These are phyloP conservation scores for Gasterosteus nipponicus DNA, from an alignment of 2,113 vertebrate species.

Conservation along the genomic window DNA sequence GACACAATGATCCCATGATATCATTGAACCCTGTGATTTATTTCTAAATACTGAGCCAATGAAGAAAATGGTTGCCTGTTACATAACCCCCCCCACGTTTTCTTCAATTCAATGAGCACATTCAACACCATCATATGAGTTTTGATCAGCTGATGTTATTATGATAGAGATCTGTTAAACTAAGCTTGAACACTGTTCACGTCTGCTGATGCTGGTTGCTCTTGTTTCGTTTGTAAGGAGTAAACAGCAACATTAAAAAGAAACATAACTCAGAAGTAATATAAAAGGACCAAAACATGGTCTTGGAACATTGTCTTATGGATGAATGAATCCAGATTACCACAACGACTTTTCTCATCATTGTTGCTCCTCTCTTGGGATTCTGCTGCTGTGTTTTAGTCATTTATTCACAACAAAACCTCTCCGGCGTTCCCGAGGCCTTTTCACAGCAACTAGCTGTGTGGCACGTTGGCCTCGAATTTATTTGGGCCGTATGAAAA, in stretches of 20 bases:
- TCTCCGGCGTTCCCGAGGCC: background rate
- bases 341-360: conserved; percentile 21
- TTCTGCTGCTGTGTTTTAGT: conserved; percentile 37
- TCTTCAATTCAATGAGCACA: conserved; percentile 9
- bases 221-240: background rate
- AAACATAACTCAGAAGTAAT: background rate
- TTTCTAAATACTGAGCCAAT: conserved; percentile 2
- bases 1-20: conserved; percentile 38
- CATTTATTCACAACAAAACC: conserved; percentile 22
- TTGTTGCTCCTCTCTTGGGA: conserved; percentile 39
- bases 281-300: background rate
- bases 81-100: background rate
- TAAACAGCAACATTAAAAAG: background rate
- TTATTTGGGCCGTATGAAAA: background rate
- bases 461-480: background rate
- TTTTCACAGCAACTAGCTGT: conserved; percentile 23
- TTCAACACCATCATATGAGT: conserved; percentile 24
- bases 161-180: conserved; percentile 4
- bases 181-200: background rate
- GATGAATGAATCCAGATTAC: background rate
- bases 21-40: background rate
- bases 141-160: conserved; percentile 42
- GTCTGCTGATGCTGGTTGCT: background rate
- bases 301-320: background rate
- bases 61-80: conserved; percentile 4